Percentiles rank a stretch among this genome's conserved stretches.
These are phyloP conservation scores for Itoplectis maculator DNA, from an alignment of 2,888 invertebrate species.

Conservation along the genomic window DNA sequence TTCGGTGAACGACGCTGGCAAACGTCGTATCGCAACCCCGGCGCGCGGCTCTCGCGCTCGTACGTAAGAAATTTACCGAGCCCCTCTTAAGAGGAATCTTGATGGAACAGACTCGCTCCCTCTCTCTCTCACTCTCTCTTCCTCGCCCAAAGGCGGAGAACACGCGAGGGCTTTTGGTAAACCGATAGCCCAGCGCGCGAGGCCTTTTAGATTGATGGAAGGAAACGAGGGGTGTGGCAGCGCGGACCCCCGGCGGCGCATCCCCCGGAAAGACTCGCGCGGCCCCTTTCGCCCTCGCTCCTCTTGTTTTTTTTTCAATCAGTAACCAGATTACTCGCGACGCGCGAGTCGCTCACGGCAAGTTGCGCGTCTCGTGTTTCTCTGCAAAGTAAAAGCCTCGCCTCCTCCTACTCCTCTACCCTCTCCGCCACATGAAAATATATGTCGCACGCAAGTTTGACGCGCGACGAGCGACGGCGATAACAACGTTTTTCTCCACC, in stretches of 20 bases:
- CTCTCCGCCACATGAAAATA: background rate
- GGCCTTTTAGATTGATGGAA: slow-evolving; percentile 42
- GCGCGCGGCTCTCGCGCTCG: background rate
- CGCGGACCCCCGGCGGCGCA: background rate
- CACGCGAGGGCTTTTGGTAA: slow-evolving; percentile 8
- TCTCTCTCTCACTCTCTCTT: too few relatives aligned
- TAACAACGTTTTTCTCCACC: slow-evolving; percentile 45
- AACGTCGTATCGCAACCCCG: slow-evolving; percentile 13
- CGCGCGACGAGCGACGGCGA: slow-evolving; percentile 15
- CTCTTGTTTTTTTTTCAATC: slow-evolving; percentile 31
- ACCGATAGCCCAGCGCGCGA: slow-evolving; percentile 10
- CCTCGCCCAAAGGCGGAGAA: slow-evolving; percentile 17
- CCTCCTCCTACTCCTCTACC: background rate
- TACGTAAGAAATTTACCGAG: slow-evolving; percentile 17
- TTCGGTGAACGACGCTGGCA: slow-evolving; percentile 26
- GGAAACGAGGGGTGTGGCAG: slow-evolving; percentile 25
- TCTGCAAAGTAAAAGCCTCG: slow-evolving; percentile 36
- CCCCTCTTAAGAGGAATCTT: slow-evolving; percentile 3
- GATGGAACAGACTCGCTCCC: slow-evolving; percentile 10
- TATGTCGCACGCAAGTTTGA: slow-evolving; percentile 32
- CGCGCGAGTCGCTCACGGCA: slow-evolving; percentile 4
- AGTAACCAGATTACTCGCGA: slow-evolving; percentile 37
- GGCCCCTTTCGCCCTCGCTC: background rate
- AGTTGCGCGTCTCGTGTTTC: slow-evolving; percentile 7
- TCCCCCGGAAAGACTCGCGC: slow-evolving; percentile 2